Base-by-base conservation (phyloP, 2,113 vertebrate genomes). In the Tringa solitaria region DNA sequence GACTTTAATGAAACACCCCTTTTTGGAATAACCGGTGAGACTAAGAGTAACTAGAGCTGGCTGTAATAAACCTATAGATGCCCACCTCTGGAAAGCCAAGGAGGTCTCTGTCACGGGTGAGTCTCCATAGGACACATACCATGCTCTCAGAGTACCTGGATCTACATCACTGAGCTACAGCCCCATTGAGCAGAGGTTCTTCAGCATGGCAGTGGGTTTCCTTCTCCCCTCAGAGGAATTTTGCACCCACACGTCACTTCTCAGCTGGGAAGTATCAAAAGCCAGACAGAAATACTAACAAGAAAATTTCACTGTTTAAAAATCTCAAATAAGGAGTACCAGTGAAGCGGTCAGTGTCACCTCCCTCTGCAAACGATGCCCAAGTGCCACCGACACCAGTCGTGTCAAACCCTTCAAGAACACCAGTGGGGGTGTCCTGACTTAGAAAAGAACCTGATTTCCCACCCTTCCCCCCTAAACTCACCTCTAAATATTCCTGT, bases 91-190 rank as follows among this genome's bases (percentile, higher is more conserved):
- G 70, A 82, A 68, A 72, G 3, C 28, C 20, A 33, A 5, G 19
- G 73, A 70, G 23, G 30, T 50, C 37, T 63, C 21, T 45, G 17
- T 8, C 30, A 27, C 3, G 22, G 41, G 8, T 17, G 22, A 67
- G 17, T 21, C 33, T 26, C 76, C 35, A 24, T 2, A 1, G 27
- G 46, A 59, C 53, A 14, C 0, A 0, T 4, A 8, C 14, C 32
- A 33, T 19, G 50, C 50, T 67, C 50, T 57, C 21, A 30, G 54
- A 74, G 73, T 18, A 27, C 26, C 50, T 32, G n/a, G 33, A 28
- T 54, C 32, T 33, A 5, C 63, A 50, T 9, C 41, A 10, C 65
- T 12, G 18, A 70, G 20, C 33, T 51, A 28, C 51, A 73, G 12
- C 28, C 35, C 41, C 18, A 18, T 5, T 46, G 22, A 87, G 37